Evolutionary conservation across 2,888 invertebrate species (phyloP), one percentile per base, ranked within the genome.

Genomic region (Leptopilina syphax): DNA sequence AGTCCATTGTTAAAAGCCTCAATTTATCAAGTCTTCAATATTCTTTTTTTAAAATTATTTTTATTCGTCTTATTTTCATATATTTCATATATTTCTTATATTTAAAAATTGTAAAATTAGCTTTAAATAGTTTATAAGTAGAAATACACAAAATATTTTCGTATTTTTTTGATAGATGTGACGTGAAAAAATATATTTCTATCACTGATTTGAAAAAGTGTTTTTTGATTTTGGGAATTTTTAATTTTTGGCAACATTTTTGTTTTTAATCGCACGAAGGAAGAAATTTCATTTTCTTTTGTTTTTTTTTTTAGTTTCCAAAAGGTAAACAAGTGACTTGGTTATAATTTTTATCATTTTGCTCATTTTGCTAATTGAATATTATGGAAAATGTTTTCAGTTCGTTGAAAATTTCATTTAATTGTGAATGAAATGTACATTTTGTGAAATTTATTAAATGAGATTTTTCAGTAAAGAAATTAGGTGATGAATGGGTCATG

Each of bases 401-500:
- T 44, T 44, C 1, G 8, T 44, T 44, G 44, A 44, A 44, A 8
- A 44, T 44, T 44, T 44, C 44, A 44, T 44, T 8, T 44, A 44
- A 44, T 44, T 44, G 44, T 4, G 44, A 44, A 44, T 67, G 47
- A 81, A 9, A 78, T 44, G 4, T 77, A 73, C 10, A 67, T 78
- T 73, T 50, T 77, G 50, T 41, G 34, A 18, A 60, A 44, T 13
- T 65, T 79, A n/a, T 57, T 54, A 27, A 1, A 41, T 1, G n/a
- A 34, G 57, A 57, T 73, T 73, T 41, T 18, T 10, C 54, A n/a
- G n/a, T 73, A n/a, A 77, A 7, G 66, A 82, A 34, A 66, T 78
- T 54, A 67, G 60, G 65, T 60, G 79, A 47, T 77, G 79, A 44
- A 67, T 82, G 57, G 65, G 78, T 12, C 57, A 67, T 47, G 79